phyloP scores from a whole-genome alignment of 2,113 vertebrate genomes.

The Megaceryle torquata region DNA sequence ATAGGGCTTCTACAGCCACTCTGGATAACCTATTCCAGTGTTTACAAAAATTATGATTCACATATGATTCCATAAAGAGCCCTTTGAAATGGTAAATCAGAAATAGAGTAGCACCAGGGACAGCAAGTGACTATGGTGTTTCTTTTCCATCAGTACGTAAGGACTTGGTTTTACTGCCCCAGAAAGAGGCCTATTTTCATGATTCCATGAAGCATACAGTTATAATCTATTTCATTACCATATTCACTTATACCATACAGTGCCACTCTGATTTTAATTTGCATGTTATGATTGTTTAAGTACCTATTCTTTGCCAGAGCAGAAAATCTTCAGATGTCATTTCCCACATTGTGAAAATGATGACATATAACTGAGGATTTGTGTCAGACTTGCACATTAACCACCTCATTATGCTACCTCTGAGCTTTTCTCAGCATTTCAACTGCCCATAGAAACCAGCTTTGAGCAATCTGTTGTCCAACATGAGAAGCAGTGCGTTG shows the following conservation, averaged over 20 bases:
- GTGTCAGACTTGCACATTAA: background rate
- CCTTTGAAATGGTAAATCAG: background rate
- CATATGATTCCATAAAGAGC: background rate
- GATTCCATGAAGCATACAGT: background rate
- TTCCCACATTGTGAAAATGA: background rate
- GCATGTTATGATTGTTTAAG: background rate
- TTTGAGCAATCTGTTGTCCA: background rate
- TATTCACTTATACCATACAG: background rate
- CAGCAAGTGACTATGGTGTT: background rate
- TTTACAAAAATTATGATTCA: background rate
- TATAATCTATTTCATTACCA: background rate
- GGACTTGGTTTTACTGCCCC: background rate
- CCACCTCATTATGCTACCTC: background rate
- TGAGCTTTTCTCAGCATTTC: background rate
- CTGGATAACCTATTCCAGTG: background rate
- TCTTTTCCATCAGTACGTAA: background rate
- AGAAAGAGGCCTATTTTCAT: background rate
- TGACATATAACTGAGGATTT: background rate
- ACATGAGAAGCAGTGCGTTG: background rate
- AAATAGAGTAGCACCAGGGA: background rate
- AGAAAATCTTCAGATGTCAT: background rate
- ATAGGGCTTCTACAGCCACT: too few relatives aligned
- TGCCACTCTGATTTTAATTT: background rate
- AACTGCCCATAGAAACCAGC: background rate
- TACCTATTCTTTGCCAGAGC: background rate